Evolutionary conservation across 2,797 vertebrate species (phyloP).

Genomic region (Nothura maculosa): DNA sequence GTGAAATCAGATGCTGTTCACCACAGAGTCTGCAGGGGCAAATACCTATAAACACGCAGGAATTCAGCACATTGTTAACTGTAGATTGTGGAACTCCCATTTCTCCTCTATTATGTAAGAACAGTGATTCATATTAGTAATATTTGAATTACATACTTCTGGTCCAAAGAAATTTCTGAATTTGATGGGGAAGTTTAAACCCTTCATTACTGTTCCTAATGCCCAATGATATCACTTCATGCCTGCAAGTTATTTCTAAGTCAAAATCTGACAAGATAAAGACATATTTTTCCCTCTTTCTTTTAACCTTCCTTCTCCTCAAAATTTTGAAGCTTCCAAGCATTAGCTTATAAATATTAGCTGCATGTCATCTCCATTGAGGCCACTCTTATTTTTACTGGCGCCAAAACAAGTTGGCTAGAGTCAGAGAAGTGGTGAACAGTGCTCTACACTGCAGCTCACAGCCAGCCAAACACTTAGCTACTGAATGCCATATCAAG

Average conservation of each 20-base stretch:
- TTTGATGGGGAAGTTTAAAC: not conserved
- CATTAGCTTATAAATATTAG: not conserved
- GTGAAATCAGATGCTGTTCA: not conserved
- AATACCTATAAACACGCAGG: not conserved
- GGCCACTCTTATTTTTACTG: not conserved
- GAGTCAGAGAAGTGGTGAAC: not conserved
- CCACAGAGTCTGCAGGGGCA: not conserved
- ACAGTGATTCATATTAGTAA: not conserved
- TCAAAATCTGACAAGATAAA: not conserved
- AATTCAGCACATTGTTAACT: not conserved
- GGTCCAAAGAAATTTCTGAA: not conserved
- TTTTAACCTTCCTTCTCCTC: not conserved
- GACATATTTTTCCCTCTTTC: not conserved
- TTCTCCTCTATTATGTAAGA: not conserved
- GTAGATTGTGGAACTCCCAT: not conserved
- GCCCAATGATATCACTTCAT: rapidly evolving
- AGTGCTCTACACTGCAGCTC: not conserved
- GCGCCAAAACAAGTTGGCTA: not conserved
- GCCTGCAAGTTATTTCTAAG: not conserved
- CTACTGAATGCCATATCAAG: not conserved
- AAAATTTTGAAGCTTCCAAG: not conserved
- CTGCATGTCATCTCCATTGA: not conserved
- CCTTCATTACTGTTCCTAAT: not conserved
- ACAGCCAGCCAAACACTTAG: not conserved
- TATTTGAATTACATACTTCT: not conserved